Base-by-base conservation (phyloP, 2,888 invertebrate genomes). In the Automeris io region DNA sequence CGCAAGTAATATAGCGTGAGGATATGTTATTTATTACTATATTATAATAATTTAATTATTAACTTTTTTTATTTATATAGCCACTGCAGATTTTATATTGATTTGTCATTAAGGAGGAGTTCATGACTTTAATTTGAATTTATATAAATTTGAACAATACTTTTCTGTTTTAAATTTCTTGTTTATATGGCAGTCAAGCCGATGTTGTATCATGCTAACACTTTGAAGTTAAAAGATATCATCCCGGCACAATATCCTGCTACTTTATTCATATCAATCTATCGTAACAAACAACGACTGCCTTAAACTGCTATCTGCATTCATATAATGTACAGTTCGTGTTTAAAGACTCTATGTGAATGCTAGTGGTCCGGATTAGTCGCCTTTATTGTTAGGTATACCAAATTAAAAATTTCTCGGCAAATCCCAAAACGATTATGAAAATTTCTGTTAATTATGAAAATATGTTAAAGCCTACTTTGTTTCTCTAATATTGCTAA, bases 321-420 rank as follows among this genome's bases (percentile, higher is more conserved):
- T 66, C 80, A 40, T 31, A 39, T 42, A 46, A 52, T 57, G 56
- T 47, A 37, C 32, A 42, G 42, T 9, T 29, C 22, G 51, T 40
- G 57, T 53, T 61, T 72, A 72, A 73, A 52, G 64, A 67, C 64
- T 58, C 71, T 60, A 74, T 78, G 69, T 59, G 65, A 59, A 73
- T 70, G 66, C 71, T 52, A 43, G 46, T 51, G 55, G 46, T 45
- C 47, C 41, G 44, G 54, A 39, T 42, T 38, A 46, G 43, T 46
- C 38, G 46, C 51, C 54, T 64, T 55, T 55, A 63, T 67, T 61
- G 57, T n/a, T n/a, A n/a, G n/a, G n/a, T n/a, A n/a, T n/a, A n/a
- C n/a, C n/a, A n/a, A n/a, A n/a, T n/a, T n/a, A n/a, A n/a, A n/a
- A n/a, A n/a, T n/a, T n/a, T n/a, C n/a, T n/a, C n/a, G n/a, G n/a